Base-by-base conservation (phyloP, 2,797 vertebrate species). In the Garrulus glandarius region DNA sequence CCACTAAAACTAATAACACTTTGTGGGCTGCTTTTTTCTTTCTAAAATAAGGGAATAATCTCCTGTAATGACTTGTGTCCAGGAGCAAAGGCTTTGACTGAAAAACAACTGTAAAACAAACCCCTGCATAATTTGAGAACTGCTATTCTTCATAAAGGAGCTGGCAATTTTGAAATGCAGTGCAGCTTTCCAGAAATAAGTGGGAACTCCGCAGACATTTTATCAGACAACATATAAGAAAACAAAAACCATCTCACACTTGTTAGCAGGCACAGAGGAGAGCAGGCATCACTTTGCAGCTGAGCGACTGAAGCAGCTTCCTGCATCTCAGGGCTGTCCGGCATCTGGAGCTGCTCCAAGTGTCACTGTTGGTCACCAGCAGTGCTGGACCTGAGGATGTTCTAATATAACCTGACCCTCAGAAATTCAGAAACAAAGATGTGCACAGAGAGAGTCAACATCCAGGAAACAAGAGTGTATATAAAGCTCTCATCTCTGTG, bases 151-250 rank as follows among this genome's bases (percentile, higher is more conserved):
- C 69, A 41, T 21, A 65, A 84, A 92, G 18, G 2, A 76, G 30
- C 20, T 50, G 29, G 49, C 29, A 60, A 67, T 34, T 80, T 71
- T 67, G 37, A 87, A 83, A 85, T 3, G 8, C 26, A 32, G 21
- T 27, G 18, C 68, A 80, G 32, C 36, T 87, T 89, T 83, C 56
- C 87, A 74, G 81, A 91, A 85, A 52, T 17, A 91, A 91, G 74
- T 39, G 18, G 30, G 37, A 91, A 41, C 29, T 36, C 44, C 23
- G 32, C 2, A 63, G 44, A 67, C 5, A 5, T 93, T 84, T 95
- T 53, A 78, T 65, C 70, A 69, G 37, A 64, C 64, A 77, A 75
- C 63, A 43, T 0, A 34, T 17, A 86, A 39, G 43, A 74, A 61
- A 85, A 72, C 6, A 77, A 80, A 92, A 67, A 20, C 9, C 13